A percentile compares a stretch with the other conserved stretches of the same genome.
Evolutionary conservation across 1,140 invertebrate species (phyloP).

Genomic region (Monochamus saltuarius): DNA sequence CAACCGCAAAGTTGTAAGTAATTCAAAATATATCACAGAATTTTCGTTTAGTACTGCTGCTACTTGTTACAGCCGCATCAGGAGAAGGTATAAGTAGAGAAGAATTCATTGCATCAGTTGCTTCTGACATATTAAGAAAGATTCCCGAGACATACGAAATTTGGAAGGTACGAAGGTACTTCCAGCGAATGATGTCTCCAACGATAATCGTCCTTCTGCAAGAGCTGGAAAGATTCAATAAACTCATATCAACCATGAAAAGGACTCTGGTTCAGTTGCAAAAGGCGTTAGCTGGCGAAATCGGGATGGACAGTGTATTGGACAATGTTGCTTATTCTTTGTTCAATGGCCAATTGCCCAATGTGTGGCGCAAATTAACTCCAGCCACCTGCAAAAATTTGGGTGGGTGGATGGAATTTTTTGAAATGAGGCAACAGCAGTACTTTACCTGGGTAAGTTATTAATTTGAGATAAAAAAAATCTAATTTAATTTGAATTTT

Average conservation of each 20-base stretch:
- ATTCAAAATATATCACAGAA: neutral
- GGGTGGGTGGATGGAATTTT: slow-evolving; percentile 86
- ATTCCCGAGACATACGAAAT: slow-evolving; percentile 76
- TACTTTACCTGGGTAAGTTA: slow-evolving; percentile 72
- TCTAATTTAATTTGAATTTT: neutral
- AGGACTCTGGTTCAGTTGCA: slow-evolving; percentile 67
- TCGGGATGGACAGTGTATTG: slow-evolving; percentile 82
- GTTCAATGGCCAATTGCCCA: slow-evolving; percentile 81
- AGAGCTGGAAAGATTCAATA: slow-evolving; percentile 83
- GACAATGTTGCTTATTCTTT: slow-evolving; percentile 79
- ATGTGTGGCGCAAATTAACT: slow-evolving; percentile 76
- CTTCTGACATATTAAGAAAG: slow-evolving; percentile 72
- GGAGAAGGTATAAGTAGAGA: slow-evolving; percentile 69
- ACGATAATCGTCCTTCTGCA: slow-evolving; percentile 84
- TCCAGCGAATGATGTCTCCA: slow-evolving; percentile 74
- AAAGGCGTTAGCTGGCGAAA: slow-evolving; percentile 81
- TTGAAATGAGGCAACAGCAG: slow-evolving; percentile 68
- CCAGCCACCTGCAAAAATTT: slow-evolving; percentile 84
- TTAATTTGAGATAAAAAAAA: neutral
- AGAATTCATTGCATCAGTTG: slow-evolving; percentile 78
- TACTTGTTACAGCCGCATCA: slow-evolving; percentile 49
- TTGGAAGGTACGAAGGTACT: slow-evolving; percentile 73
- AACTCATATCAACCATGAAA: slow-evolving; percentile 71
- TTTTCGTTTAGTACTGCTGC: neutral
- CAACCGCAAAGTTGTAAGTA: slow-evolving; percentile 80